phyloP scores from a whole-genome alignment of 2,797 vertebrate species.

The Harpagifer antarcticus region DNA sequence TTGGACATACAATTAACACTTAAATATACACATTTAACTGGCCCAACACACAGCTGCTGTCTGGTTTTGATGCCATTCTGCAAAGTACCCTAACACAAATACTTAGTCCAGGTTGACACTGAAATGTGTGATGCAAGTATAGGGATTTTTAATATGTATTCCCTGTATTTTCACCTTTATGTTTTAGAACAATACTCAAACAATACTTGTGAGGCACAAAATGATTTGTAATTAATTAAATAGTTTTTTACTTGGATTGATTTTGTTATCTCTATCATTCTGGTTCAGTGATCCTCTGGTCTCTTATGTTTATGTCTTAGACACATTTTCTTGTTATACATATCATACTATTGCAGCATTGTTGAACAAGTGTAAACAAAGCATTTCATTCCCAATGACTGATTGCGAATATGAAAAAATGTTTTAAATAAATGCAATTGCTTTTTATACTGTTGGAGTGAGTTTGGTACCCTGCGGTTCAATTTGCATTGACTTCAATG shows the following conservation, averaged over 20 bases:
- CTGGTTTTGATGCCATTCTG: neutral
- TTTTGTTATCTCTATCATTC: neutral
- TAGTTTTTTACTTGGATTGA: neutral
- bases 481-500: neutral
- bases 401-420: neutral
- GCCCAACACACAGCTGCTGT: no score
- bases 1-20: no score
- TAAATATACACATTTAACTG: no score
- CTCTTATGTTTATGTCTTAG: neutral
- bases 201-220: neutral
- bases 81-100: neutral
- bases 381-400: neutral
- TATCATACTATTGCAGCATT: neutral
- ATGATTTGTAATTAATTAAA: no score
- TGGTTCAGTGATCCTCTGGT: neutral
- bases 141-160: neutral
- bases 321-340: neutral
- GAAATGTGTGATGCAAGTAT: neutral
- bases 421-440: neutral
- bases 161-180: neutral
- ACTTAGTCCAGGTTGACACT: neutral
- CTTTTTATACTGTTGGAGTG: neutral
- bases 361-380: neutral
- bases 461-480: neutral
- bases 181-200: neutral